Conservation (phyloP, 2,888 invertebrate genomes). For the Epistrophe eligans region DNA sequence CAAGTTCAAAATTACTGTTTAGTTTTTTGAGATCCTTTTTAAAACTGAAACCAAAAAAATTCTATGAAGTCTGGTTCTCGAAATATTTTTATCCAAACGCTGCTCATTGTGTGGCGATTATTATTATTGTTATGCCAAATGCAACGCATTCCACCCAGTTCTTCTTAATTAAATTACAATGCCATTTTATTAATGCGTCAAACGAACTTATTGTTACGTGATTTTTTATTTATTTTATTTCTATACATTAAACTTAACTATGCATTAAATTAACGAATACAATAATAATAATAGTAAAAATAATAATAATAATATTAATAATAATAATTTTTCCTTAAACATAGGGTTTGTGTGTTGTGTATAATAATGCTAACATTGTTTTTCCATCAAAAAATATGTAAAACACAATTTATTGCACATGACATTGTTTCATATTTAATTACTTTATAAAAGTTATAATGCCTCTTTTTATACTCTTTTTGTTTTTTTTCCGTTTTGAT, state of each 20-base stretch:
- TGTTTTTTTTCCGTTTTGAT: neutral
- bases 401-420: constrained; percentile 66
- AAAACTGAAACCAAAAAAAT: no score
- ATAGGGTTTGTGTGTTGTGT: constrained; percentile 15
- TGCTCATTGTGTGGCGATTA: neutral
- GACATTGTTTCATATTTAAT: constrained; percentile 67
- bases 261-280: constrained; percentile 56
- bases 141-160: neutral
- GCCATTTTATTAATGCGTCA: neutral
- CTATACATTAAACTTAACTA: constrained; percentile 10
- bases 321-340: constrained; percentile 33
- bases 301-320: no score
- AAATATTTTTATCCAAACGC: no score
- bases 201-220: constrained; percentile 18
- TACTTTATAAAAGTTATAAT: constrained; percentile 75
- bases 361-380: constrained; percentile 54
- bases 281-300: neutral
- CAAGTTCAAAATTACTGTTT: no score
- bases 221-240: constrained; percentile 9
- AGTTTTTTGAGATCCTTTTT: no score
- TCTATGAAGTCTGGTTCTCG: no score
- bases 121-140: neutral
- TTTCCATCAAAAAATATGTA: constrained; percentile 62
- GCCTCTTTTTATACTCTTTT: neutral
- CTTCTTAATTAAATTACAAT: neutral